phyloP scores from a whole-genome alignment of 2,888 invertebrate species.

The Amiota communis region DNA sequence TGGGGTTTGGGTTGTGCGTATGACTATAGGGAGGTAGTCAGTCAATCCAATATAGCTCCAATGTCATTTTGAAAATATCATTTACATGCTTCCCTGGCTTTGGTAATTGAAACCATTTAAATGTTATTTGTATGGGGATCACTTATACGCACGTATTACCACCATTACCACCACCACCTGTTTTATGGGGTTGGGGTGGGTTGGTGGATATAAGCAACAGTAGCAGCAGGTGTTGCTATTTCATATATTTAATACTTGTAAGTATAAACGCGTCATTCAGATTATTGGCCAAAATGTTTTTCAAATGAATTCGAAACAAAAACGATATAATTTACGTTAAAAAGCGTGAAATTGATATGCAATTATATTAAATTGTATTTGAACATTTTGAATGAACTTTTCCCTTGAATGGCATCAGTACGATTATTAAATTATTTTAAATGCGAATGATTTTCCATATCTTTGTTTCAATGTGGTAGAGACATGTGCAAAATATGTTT shows the following conservation, averaged over 20 bases:
- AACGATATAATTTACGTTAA: slow-evolving; percentile 43
- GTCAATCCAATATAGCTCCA: too few relatives aligned
- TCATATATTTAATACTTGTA: slow-evolving; percentile 45
- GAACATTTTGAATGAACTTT: not conserved
- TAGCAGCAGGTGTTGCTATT: slow-evolving; percentile 29
- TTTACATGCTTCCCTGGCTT: slow-evolving; percentile 55
- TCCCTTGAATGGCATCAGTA: not conserved
- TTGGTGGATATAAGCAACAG: slow-evolving; percentile 12
- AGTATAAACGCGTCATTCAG: slow-evolving; percentile 54
- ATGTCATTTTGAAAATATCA: slow-evolving; percentile 28
- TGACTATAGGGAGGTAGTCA: not conserved
- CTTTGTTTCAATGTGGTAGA: not conserved
- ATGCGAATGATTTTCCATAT: slow-evolving; percentile 8
- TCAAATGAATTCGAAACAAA: slow-evolving; percentile 45
- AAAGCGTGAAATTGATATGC: slow-evolving; percentile 61
- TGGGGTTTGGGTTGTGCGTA: slow-evolving; percentile 23
- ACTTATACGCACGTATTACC: slow-evolving; percentile 36
- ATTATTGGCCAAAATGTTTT: slow-evolving; percentile 56
- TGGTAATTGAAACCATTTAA: slow-evolving; percentile 54
- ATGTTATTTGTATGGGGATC: slow-evolving; percentile 41
- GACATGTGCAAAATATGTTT: slow-evolving; percentile 28
- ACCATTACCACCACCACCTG: not conserved
- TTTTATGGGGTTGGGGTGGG: slow-evolving; percentile 24
- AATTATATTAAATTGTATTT: slow-evolving; percentile 45
- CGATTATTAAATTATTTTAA: slow-evolving; percentile 18